phyloP scores from a whole-genome alignment of 35 echinoderm and acorn worm species.

The Ophioderma brevispina region DNA sequence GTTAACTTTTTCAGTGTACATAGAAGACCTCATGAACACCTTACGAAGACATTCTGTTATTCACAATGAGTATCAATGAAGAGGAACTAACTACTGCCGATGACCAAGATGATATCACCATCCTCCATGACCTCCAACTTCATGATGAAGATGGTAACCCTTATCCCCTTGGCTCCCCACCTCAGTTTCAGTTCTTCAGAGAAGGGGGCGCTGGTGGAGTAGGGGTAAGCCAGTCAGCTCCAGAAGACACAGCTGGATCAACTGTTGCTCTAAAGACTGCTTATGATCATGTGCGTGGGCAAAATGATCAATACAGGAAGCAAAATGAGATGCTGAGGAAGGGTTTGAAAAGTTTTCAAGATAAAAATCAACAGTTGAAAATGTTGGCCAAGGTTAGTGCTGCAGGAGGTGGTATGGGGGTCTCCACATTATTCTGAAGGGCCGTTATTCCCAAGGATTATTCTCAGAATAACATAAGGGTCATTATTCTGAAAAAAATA shows the following conservation, averaged over 20 bases:
- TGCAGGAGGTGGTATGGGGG: no score
- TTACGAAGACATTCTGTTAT: neutral
- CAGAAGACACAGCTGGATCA: neutral
- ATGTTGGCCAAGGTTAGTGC: neutral
- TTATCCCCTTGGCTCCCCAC: neutral
- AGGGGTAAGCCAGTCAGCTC: neutral
- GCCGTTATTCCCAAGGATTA: no score
- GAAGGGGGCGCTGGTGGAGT: neutral
- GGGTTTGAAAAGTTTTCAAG: neutral
- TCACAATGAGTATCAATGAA: neutral
- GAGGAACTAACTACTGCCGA: neutral
- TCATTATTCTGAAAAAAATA: no score
- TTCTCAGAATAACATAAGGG: no score
- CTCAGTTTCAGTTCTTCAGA: neutral
- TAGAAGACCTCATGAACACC: neutral
- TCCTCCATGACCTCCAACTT: neutral
- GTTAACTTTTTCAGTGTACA: no score
- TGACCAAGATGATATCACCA: neutral
- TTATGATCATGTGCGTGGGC: neutral
- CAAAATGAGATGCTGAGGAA: neutral
- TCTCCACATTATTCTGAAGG: no score
- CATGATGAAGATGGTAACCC: neutral
- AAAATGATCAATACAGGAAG: neutral
- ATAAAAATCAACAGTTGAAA: neutral
- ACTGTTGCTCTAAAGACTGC: neutral